Evolutionary conservation across 2,888 invertebrate species (phyloP), one percentile per base, ranked within the genome.

Genomic region (Sesia apiformis): DNA sequence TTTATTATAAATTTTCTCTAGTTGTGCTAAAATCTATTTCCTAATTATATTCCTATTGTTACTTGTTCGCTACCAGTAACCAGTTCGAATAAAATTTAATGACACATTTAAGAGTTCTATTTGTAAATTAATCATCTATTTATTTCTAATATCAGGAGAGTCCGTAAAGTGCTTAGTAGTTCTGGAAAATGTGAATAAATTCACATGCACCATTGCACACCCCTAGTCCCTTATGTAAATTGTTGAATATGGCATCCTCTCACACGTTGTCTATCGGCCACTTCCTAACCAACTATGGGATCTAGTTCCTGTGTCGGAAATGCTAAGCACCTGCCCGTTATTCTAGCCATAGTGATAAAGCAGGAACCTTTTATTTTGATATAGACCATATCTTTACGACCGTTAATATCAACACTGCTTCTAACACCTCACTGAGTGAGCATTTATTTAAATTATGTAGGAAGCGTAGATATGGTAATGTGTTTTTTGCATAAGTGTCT

Each of bases 401-500:
- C 49, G 53, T 60, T 59, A 57, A 61, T 57, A 60, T 57, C 46
- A 56, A 23, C 23, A 23, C 52, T 54, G 23, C 59, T 57, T 53
- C 57, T 56, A 53, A 60, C 65, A 63, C 62, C 55, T 58, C 54
- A 46, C 52, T 46, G 51, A 49, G 57, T 56, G 41, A 55, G 57
- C 59, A 52, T 59, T 58, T 57, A 60, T 57, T 58, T 59, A 57
- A 56, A 60, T 62, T 56, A 62, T 61, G 58, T 59, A 63, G 64
- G 65, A 63, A 65, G 64, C 58, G 50, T 52, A 55, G 57, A 62
- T 65, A 66, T 66, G 63, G 43, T 61, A 66, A 67, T 64, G 52
- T 42, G 49, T 49, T 63, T 66, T 63, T 63, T 61, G 63, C 62
- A 63, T 67, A 62, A 62, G 63, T 63, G 58, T 63, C 55, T 5